A percentile compares a stretch with the other conserved stretches of the same genome.
phyloP scores from a whole-genome alignment of 2,888 invertebrate genomes.

The Eristalinus sepulchralis region DNA sequence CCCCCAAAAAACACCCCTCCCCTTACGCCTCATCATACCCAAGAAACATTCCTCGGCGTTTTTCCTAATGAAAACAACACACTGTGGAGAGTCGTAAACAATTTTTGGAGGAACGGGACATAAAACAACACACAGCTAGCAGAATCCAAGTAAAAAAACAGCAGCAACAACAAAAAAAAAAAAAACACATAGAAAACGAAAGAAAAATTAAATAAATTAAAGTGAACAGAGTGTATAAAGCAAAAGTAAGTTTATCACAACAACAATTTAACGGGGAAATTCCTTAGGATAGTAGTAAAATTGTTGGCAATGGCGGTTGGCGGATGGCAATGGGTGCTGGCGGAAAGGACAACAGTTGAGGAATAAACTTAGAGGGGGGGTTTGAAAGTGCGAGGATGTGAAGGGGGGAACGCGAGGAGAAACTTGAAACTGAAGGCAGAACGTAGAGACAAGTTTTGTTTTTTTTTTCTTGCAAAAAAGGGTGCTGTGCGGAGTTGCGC shows the following conservation, averaged over 20 bases:
- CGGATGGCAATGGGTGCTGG: not conserved
- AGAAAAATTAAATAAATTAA: slow-evolving; percentile 72
- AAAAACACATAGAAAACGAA: slow-evolving; percentile 53
- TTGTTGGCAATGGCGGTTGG: slow-evolving; percentile 28
- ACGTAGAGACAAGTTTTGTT: slow-evolving; percentile 48
- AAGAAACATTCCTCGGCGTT: slow-evolving; percentile 49
- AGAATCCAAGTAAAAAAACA: slow-evolving; percentile 47
- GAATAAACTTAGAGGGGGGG: slow-evolving; percentile 24
- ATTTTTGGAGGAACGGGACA: slow-evolving; percentile 63
- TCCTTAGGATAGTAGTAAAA: slow-evolving; percentile 56
- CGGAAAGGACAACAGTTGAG: not conserved
- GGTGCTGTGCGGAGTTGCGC: not conserved
- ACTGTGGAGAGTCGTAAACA: slow-evolving; percentile 68
- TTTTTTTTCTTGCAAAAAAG: slow-evolving; percentile 3
- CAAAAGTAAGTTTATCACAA: slow-evolving; percentile 67
- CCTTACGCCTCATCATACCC: not conserved
- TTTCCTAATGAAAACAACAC: slow-evolving; percentile 73
- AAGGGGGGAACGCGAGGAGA: not conserved
- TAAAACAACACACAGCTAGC: slow-evolving; percentile 8
- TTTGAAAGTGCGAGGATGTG: not conserved
- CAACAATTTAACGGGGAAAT: slow-evolving; percentile 57
- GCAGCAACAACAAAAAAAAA: slow-evolving; percentile 70
- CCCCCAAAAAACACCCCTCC: not conserved
- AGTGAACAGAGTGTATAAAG: slow-evolving; percentile 70
- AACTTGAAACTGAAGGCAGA: slow-evolving; percentile 65